Evolutionary conservation across 64 coral and sea anemone species (phyloP), one percentile per base, ranked within the genome.

Genomic region (Orbicella faveolata): DNA sequence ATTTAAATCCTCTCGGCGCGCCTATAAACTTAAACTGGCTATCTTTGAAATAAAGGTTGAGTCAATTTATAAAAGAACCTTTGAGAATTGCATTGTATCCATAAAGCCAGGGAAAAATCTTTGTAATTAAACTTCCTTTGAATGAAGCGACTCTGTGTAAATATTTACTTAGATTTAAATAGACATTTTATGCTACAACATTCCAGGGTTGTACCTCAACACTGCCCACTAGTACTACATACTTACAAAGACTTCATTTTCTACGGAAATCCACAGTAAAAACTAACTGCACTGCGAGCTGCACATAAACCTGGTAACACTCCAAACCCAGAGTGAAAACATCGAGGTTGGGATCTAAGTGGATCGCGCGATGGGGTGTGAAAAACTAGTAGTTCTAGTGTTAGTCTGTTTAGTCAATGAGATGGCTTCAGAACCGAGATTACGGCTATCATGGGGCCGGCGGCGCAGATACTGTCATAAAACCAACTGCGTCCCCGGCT

Each of bases 151-250:
- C 82, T 33, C 39, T 72, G 35, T n/a, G 65, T 85, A 85, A 85
- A 85, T 85, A 85, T 85, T 19, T 85, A 52, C 41, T 85, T 52
- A 85, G 67, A 53, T 85, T 85, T 85, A 85, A 85, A 85, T 85
- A 65, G 82, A 52, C 36, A 72, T 30, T 72, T 69, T 9, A 85
- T 21, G 65, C 36, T 85, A 85, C 51, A 52, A 85, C 82, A 85
- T 85, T 85, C 82, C 82, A 41, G 36, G 23, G 82, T 85, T 85
- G 82, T 17, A 85, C 39, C 25, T 79, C 21, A 79, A 15, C 12
- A 1, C 52, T 14, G 77, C 77, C 25, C 77, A 57, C 51, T 30
- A 48, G 48, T 10, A 30, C 14, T 57, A 53, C 30, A 30, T 30
- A 30, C 30, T 30, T 30, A 30, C 30, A 30, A 30, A 30, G 55